phyloP scores from a whole-genome alignment of 2,113 vertebrate species.

The Pseudolaguvia tuberculata region DNA sequence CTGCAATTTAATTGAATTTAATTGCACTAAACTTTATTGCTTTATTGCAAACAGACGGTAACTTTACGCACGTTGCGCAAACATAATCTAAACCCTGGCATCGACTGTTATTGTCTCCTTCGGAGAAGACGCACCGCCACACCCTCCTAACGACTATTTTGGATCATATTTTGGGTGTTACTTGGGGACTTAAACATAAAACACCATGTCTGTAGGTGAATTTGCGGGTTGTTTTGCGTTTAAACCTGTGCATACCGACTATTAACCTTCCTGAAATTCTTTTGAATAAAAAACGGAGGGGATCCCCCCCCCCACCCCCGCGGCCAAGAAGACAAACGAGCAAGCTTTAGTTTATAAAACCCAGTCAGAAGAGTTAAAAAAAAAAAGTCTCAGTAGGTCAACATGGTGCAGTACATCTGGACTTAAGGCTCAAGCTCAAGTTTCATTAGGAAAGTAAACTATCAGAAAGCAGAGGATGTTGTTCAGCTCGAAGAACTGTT shows the following conservation, averaged over 20 bases:
- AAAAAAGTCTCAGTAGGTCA: conserved; percentile 8
- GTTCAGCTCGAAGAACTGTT: conserved; percentile 12
- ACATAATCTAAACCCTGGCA: conserved; percentile 4
- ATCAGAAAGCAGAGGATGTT: conserved; percentile 20
- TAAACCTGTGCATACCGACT: neutral
- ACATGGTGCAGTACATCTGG: neutral
- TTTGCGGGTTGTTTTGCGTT: neutral
- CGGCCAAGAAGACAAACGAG: neutral
- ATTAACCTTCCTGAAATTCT: neutral
- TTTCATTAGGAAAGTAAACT: conserved; percentile 35
- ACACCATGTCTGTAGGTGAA: neutral
- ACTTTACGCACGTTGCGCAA: conserved; percentile 16
- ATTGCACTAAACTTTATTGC: neutral
- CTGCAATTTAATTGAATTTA: neutral
- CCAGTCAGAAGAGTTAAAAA: neutral
- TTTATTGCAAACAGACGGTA: neutral
- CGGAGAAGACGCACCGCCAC: conserved; percentile 15
- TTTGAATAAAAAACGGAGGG: neutral
- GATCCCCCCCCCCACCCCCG: too few relatives aligned
- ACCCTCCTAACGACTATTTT: conserved; percentile 23
- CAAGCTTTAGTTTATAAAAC: neutral
- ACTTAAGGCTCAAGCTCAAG: conserved; percentile 17
- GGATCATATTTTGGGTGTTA: conserved; percentile 20
- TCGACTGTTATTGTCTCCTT: conserved; percentile 22
- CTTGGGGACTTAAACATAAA: conserved; percentile 5